A percentile compares a stretch with the other conserved stretches of the same genome.
Evolutionary conservation across 2,113 vertebrate species (phyloP).

Genomic region (Suricata suricatta): DNA sequence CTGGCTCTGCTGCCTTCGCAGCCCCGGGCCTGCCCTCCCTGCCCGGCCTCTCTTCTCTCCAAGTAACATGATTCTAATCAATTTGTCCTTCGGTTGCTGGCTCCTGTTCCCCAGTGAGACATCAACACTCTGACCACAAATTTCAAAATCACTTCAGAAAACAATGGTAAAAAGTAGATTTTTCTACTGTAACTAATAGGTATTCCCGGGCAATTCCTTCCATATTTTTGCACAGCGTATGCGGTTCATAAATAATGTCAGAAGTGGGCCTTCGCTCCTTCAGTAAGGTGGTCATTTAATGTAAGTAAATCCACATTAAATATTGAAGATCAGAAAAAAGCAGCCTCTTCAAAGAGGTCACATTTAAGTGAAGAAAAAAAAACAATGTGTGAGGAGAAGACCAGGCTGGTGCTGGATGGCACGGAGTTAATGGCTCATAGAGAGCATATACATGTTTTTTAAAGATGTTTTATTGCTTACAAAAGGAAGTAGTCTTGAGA

Average conservation of each 20-base stretch:
- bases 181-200: constrained; percentile 84
- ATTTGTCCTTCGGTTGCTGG: constrained; percentile 71
- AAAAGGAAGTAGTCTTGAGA: constrained; percentile 90
- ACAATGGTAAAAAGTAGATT: constrained; percentile 83
- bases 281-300: constrained; percentile 89
- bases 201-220: constrained; percentile 81
- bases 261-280: constrained; percentile 85
- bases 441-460: constrained; percentile 91
- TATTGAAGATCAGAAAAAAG: constrained; percentile 88
- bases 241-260: constrained; percentile 88
- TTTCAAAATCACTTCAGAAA: constrained; percentile 83
- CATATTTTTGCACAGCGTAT: constrained; percentile 81
- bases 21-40: neutral
- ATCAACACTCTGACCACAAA: constrained; percentile 73
- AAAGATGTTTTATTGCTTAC: constrained; percentile 92
- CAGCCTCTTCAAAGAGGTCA: constrained; percentile 88
- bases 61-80: constrained; percentile 61
- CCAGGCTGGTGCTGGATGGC: constrained; percentile 84
- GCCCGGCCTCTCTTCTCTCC: constrained; percentile 8
- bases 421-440: constrained; percentile 90
- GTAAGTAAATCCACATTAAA: constrained; percentile 91
- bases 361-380: constrained; percentile 86
- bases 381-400: constrained; percentile 81
- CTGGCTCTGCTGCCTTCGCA: neutral
- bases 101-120: constrained; percentile 52